These are phyloP conservation scores for Oscheius sp. DNA, from an alignment of 2,888 invertebrate genomes.

Conservation along the genomic window DNA sequence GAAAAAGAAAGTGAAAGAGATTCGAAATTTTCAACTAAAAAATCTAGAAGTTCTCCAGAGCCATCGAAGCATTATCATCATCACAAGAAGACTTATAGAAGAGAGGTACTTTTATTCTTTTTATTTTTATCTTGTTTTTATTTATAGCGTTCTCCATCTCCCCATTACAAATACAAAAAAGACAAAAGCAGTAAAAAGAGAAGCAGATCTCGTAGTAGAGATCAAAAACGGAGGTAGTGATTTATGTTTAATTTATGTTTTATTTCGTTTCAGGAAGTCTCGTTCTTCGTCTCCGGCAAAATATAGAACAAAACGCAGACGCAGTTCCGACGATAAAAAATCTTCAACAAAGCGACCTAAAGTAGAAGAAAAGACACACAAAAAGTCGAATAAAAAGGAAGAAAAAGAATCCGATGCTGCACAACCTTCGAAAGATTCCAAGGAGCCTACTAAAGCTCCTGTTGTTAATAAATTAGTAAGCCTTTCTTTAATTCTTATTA, in stretches of 20 bases:
- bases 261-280: background rate
- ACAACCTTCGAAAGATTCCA: background rate
- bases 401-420: background rate
- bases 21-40: no score
- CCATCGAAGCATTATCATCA: no score
- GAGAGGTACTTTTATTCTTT: background rate
- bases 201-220: background rate
- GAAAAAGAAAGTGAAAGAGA: no score
- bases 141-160: background rate
- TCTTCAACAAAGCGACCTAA: background rate
- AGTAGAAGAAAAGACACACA: background rate
- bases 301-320: background rate
- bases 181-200: background rate
- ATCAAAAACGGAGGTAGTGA: background rate
- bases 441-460: background rate
- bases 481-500: background rate
- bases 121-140: background rate
- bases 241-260: background rate
- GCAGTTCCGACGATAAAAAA: background rate
- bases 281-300: no score
- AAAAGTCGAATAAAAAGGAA: background rate
- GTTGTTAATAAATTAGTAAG: constrained; percentile 5
- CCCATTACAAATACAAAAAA: no score
- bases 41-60: no score
- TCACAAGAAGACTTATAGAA: background rate